phyloP scores from a whole-genome alignment of 2,113 vertebrate genomes.

The Gorilla gorilla region DNA sequence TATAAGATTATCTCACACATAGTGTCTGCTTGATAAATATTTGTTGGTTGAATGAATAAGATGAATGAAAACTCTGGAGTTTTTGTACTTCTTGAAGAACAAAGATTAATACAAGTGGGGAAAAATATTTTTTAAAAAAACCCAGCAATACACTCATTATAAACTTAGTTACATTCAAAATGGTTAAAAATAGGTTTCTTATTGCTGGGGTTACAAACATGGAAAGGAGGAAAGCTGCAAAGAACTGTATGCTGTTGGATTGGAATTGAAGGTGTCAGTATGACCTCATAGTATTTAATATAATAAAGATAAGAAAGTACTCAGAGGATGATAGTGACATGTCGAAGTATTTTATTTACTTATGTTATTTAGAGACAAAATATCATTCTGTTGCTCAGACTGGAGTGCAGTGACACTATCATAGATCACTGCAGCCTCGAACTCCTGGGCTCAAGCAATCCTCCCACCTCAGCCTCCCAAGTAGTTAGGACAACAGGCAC shows the following conservation, averaged over 20 bases:
- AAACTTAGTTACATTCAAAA: constrained; percentile 14
- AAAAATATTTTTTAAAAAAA: background rate
- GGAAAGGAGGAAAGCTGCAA: background rate
- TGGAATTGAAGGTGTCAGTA: background rate
- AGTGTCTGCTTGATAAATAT: background rate
- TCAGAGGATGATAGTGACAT: background rate
- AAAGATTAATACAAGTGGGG: constrained; percentile 2
- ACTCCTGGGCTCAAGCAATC: too few relatives aligned
- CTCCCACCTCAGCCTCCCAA: too few relatives aligned
- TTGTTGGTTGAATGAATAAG: constrained; percentile 11
- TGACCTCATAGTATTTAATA: background rate
- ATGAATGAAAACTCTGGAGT: background rate
- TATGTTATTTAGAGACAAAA: too few relatives aligned
- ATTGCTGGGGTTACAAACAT: background rate
- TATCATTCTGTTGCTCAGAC: too few relatives aligned
- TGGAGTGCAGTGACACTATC: too few relatives aligned
- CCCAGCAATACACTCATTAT: background rate
- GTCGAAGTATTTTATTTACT: background rate
- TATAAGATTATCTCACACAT: background rate
- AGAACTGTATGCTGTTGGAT: background rate
- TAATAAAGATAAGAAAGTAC: background rate
- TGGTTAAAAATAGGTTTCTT: constrained; percentile 4
- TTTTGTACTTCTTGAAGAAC: constrained; percentile 25
- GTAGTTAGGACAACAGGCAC: too few relatives aligned
- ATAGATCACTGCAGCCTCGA: too few relatives aligned